Base-by-base conservation (phyloP, 2,888 invertebrate species). In the Tortricodes alternella region DNA sequence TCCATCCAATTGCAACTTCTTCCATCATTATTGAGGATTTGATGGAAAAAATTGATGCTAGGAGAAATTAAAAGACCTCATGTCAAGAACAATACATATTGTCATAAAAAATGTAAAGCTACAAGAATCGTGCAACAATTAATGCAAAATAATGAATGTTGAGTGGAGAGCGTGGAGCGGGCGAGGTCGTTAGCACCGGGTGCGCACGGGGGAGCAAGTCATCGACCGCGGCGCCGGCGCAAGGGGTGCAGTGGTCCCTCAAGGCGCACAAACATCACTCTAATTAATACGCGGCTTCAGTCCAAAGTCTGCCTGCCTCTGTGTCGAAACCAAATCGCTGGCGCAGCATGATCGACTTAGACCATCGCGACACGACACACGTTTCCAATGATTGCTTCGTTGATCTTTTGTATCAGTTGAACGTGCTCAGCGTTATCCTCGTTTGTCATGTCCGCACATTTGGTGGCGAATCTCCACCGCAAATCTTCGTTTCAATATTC, bases 181-280 rank as follows among this genome's bases (percentile, higher is more conserved):
- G 60, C 65, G 80, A 71, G 86, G 86, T 86, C 86, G 76, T 83
- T 86, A 83, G 75, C 83, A 79, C 74, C 69, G 74, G 71, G 68
- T 73, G 68, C 75, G 71, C 73, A 61, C 69, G 64, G 77, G 76
- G 78, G 83, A 73, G 56, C 49, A 76, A 84, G 85, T 85, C 86
- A 84, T 83, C 83, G 86, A 84, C 85, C 86, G 85, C 71, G 65
- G 66, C 80, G 79, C 78, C 78, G 77, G 76, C 77, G 78, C 55
- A 58, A 37, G 58, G 59, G 59, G 44, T 44, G 44, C 44, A 44
- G 18, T 29, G 44, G 44, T 16, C 44, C 44, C 29, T 46, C 50
- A 29, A 6, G 64, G 70, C 71, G 70, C 71, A 65, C 56, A 53
- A 53, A 58, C 60, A n/a, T n/a, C n/a, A 35, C 46, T 50, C 48